phyloP scores from a whole-genome alignment of 2,888 invertebrate genomes.

The Eristalis arbustorum region DNA sequence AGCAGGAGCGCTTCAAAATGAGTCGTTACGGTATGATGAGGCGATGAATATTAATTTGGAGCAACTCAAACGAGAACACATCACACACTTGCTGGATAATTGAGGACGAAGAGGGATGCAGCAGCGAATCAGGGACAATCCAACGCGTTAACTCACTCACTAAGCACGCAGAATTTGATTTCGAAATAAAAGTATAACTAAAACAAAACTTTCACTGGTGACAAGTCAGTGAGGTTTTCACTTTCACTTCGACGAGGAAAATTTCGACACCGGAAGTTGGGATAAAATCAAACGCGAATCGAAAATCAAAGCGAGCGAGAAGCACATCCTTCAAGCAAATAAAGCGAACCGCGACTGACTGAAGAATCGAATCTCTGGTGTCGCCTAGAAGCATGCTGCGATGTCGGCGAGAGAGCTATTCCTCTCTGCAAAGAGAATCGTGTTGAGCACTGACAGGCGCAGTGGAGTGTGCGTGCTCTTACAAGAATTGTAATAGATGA shows the following conservation, averaged over 20 bases:
- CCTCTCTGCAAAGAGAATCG: conserved; percentile 31
- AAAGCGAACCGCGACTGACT: conserved; percentile 78
- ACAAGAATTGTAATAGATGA: conserved; percentile 49
- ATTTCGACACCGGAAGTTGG: conserved; percentile 17
- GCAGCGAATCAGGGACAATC: neutral
- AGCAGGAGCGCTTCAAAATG: conserved; percentile 19
- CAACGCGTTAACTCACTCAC: neutral
- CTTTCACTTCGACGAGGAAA: conserved; percentile 46
- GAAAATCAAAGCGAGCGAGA: conserved; percentile 50
- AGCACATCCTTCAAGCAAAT: conserved; percentile 51
- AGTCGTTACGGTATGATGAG: conserved; percentile 40
- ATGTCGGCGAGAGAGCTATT: neutral
- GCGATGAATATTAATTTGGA: conserved; percentile 59
- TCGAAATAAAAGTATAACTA: neutral
- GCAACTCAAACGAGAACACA: conserved; percentile 6
- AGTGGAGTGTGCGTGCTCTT: conserved; percentile 30
- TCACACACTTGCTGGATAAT: conserved; percentile 43
- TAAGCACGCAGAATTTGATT: conserved; percentile 1
- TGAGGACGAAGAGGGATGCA: conserved; percentile 10
- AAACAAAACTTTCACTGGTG: conserved; percentile 39
- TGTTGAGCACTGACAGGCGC: conserved; percentile 61
- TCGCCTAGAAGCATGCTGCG: conserved; percentile 65
- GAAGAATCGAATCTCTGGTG: conserved; percentile 33
- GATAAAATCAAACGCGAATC: conserved; percentile 36
- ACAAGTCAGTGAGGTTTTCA: conserved; percentile 39